Evolutionary conservation across 2,113 vertebrate species (phyloP).

Genomic region (Noturus placidus): DNA sequence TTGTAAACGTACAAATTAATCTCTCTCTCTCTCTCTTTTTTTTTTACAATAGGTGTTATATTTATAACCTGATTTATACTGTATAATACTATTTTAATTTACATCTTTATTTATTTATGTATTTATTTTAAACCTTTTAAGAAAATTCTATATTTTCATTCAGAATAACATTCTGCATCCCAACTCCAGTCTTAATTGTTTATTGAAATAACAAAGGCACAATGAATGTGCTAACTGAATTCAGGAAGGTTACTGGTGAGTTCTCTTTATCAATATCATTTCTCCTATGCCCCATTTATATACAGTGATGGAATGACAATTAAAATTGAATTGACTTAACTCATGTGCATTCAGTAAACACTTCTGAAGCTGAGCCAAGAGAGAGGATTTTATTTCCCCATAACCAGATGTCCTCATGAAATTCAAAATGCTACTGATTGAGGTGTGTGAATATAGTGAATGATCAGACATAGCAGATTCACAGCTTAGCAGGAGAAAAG

Average conservation of each 20-base stretch:
- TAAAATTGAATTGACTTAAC: neutral
- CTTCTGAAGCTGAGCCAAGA: neutral
- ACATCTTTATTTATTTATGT: neutral
- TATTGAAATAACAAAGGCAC: neutral
- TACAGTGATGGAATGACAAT: neutral
- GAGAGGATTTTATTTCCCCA: constrained; percentile 28
- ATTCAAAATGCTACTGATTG: constrained; percentile 1
- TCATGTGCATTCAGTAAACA: constrained; percentile 18
- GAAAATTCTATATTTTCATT: neutral
- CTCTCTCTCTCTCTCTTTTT: neutral
- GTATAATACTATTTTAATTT: neutral
- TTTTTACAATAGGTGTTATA: neutral
- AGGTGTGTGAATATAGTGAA: constrained; percentile 1
- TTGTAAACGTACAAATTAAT: neutral
- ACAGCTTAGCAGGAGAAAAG: neutral
- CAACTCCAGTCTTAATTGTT: neutral
- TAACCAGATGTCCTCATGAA: constrained; percentile 21
- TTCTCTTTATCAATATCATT: neutral
- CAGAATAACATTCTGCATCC: neutral
- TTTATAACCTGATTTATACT: neutral
- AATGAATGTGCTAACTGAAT: neutral
- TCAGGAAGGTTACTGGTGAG: neutral
- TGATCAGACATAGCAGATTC: neutral
- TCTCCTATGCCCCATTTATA: neutral
- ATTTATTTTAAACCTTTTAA: neutral